Evolutionary conservation across 1,140 invertebrate species (phyloP).

Genomic region (Prorops nasuta): DNA sequence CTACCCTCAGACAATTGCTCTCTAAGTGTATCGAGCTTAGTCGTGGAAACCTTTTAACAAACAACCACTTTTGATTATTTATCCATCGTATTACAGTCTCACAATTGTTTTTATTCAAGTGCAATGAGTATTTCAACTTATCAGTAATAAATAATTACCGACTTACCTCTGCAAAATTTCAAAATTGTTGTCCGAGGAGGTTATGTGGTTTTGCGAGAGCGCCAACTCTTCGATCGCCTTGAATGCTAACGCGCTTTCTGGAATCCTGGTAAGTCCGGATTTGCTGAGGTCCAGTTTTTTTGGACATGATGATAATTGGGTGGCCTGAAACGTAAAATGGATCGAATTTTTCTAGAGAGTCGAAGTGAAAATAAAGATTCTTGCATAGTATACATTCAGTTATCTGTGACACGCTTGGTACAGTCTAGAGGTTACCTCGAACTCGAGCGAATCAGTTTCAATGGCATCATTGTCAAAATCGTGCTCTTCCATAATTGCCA

Average conservation of each 20-base stretch:
- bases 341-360: no score
- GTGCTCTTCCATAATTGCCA: conserved; percentile 44
- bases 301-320: conserved; percentile 44
- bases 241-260: conserved; percentile 47
- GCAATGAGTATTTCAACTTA: no score
- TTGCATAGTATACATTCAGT: no score
- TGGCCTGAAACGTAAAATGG: conserved; percentile 38
- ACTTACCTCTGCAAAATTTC: conserved; percentile 44
- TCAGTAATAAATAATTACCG: background rate
- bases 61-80: background rate
- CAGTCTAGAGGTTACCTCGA: conserved; percentile 46
- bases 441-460: conserved; percentile 52
- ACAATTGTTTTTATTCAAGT: conserved; percentile 5
- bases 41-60: conserved; percentile 50
- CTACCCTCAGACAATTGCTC: conserved; percentile 58
- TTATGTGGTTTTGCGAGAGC: conserved; percentile 57
- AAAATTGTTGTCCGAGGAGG: conserved; percentile 39
- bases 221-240: conserved; percentile 56
- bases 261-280: conserved; percentile 45
- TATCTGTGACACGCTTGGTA: no score
- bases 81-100: background rate
- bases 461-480: conserved; percentile 39
- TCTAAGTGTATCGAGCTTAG: conserved; percentile 62
- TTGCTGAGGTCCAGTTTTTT: conserved; percentile 53
- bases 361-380: no score